Conservation (phyloP, 2,797 vertebrate genomes). For the Columba guinea region DNA sequence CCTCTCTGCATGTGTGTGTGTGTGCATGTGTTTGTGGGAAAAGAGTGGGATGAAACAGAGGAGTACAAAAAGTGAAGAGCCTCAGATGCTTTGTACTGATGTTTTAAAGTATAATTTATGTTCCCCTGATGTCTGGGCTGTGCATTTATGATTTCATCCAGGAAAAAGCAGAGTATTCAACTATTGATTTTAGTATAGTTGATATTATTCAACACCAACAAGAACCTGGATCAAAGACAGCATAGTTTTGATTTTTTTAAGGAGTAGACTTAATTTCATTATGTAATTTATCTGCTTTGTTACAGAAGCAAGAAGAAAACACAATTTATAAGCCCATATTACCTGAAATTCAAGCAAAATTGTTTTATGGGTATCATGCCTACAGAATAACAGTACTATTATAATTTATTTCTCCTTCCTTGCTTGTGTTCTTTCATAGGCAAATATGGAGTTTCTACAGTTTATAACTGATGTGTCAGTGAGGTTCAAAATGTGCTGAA, state of each 20-base stretch:
- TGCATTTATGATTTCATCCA: background rate
- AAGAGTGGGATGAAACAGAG: background rate
- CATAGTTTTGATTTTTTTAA: background rate
- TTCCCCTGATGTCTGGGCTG: background rate
- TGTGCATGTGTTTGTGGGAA: rapidly evolving
- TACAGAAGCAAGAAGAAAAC: background rate
- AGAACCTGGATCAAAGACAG: background rate
- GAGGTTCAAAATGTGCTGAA: background rate
- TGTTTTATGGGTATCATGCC: background rate
- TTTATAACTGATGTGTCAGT: background rate
- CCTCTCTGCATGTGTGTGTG: background rate
- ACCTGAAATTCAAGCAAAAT: background rate
- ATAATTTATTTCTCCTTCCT: background rate
- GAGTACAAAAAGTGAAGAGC: background rate
- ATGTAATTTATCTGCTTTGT: background rate
- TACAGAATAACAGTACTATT: background rate
- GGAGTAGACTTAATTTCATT: background rate
- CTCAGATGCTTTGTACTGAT: background rate
- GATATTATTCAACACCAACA: background rate
- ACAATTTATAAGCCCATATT: background rate
- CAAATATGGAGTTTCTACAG: background rate
- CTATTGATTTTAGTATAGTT: background rate
- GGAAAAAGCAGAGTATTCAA: background rate
- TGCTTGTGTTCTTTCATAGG: background rate
- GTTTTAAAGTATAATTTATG: background rate